These are phyloP conservation scores for Epinotia bilunana DNA, from an alignment of 2,888 invertebrate genomes.

Conservation along the genomic window DNA sequence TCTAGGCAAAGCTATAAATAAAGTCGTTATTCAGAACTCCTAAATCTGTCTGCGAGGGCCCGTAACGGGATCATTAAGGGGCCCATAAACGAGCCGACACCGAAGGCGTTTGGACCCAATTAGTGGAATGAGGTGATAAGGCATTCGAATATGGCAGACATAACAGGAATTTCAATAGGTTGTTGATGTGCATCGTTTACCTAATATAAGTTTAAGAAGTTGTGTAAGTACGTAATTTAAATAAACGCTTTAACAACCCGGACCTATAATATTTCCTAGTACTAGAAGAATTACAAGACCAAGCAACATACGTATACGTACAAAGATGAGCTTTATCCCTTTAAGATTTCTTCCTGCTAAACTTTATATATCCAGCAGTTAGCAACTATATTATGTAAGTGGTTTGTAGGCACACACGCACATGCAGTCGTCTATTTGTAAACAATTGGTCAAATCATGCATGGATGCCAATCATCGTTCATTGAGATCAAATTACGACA, in stretches of 20 bases:
- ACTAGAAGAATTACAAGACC: too few relatives aligned
- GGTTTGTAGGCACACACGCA: too few relatives aligned
- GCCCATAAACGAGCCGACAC: constrained; percentile 25
- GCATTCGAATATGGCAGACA: not conserved
- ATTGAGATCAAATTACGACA: constrained; percentile 4
- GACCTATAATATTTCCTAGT: too few relatives aligned
- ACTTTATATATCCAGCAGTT: too few relatives aligned
- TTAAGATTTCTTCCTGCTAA: too few relatives aligned
- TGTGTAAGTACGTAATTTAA: not conserved
- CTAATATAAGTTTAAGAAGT: not conserved
- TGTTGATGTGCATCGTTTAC: not conserved
- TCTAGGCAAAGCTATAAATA: constrained; percentile 25
- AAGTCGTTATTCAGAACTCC: constrained; percentile 18
- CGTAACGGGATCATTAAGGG: constrained; percentile 18
- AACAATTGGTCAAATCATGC: not conserved
- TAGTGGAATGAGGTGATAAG: constrained; percentile 23
- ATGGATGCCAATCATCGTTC: not conserved
- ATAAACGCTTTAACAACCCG: too few relatives aligned
- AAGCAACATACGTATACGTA: too few relatives aligned
- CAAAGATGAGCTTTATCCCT: too few relatives aligned
- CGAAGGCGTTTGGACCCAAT: constrained; percentile 31
- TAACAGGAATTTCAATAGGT: constrained; percentile 8
- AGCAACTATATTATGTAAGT: too few relatives aligned
- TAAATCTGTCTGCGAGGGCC: constrained; percentile 15
- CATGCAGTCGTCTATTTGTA: too few relatives aligned